A percentile compares a stretch with the other conserved stretches of the same genome.
Evolutionary conservation across 2,113 vertebrate species (phyloP).

Genomic region (Tapirus terrestris): DNA sequence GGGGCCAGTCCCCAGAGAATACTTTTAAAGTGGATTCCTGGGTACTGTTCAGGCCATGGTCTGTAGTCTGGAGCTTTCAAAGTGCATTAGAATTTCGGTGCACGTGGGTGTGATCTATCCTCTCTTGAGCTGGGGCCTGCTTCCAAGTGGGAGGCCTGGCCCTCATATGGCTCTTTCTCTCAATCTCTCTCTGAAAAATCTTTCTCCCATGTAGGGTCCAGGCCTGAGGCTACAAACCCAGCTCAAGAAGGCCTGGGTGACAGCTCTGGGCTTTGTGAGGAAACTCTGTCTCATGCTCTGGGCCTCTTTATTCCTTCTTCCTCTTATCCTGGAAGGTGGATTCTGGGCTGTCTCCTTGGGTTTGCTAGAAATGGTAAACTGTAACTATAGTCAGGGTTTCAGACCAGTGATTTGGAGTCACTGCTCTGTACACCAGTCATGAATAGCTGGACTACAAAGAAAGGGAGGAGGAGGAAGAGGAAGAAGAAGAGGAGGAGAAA

Average conservation of each 20-base stretch:
- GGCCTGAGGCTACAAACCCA: neutral
- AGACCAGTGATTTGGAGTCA: neutral
- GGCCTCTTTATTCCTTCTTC: neutral
- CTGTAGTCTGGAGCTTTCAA: neutral
- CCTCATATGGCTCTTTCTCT: neutral
- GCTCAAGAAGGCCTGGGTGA: neutral
- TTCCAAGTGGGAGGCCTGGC: neutral
- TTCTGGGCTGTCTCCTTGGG: neutral
- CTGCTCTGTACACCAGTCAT: neutral
- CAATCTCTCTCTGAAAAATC: neutral
- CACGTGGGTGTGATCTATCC: neutral
- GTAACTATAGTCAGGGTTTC: neutral
- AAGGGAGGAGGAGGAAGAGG: fast-evolving
- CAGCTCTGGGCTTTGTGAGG: neutral
- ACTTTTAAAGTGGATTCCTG: neutral
- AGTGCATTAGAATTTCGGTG: neutral
- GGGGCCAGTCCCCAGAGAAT: too few relatives aligned
- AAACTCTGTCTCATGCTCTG: neutral
- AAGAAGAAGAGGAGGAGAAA: neutral
- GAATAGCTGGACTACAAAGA: neutral
- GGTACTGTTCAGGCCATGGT: too few relatives aligned
- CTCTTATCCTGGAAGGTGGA: neutral
- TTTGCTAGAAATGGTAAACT: neutral
- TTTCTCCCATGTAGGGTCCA: neutral
- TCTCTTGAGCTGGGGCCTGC: neutral